Base-by-base conservation (phyloP, 2,888 invertebrate species). In the Philhelius pedissequus region DNA sequence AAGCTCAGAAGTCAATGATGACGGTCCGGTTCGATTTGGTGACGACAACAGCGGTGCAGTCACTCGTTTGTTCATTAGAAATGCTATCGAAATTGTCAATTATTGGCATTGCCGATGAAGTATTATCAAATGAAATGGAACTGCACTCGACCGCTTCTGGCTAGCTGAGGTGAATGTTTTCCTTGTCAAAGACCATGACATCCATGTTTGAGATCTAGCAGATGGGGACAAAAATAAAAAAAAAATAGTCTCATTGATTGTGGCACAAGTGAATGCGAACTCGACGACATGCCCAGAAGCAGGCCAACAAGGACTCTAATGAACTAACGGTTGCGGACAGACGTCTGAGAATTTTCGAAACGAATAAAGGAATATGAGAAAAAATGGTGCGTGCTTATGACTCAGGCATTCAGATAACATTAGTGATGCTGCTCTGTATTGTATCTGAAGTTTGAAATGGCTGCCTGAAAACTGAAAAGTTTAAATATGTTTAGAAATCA, bases 381-480 rank as follows among this genome's bases (percentile, higher is more conserved):
- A 52, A 45, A 56, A 45, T 18, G 18, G 38, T 60, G 38, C 60
- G 62, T 82, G 73, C 35, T 78, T 74, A 81, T 76, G 77, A 66
- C 68, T 58, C 45, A 68, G 76, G 86, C 48, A 66, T 77, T 58
- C 4, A 80, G 81, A 69, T 81, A 43, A 27, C 7, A 18, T n/a
- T 7, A n/a, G 3, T 76, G n/a, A n/a, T n/a, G n/a, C n/a, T n/a
- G n/a, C n/a, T n/a, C n/a, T n/a, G 30, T 81, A 45, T 56, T 83
- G 60, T 86, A 86, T 76, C 60, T 87, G 45, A 76, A 13, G 58
- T 58, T 38, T 58, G 58, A 38, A 64, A 71, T 87, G 86, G 86
- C 71, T 87, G 50, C n/a, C n/a, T 86, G 86, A n/a, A n/a, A n/a
- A n/a, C n/a, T 71, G 75, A 84, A 71, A 82, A 50, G 35, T 56